Conservation (phyloP, 2,888 invertebrate genomes). For the Perizoma affinitatum region DNA sequence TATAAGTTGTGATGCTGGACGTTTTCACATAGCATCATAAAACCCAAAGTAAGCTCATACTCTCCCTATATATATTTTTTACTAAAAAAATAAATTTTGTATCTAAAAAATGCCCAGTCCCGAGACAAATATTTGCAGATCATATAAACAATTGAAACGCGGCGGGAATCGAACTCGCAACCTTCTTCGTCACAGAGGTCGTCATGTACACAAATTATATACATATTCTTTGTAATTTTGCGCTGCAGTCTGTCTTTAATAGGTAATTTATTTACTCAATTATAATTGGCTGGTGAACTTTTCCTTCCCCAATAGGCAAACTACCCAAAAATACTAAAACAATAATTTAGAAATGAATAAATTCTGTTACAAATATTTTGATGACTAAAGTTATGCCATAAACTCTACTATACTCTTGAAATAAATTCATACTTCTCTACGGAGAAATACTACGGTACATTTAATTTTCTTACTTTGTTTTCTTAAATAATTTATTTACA, state of each 20-base stretch:
- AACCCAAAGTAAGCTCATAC: too few species aligned
- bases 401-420: slow-evolving; percentile 19
- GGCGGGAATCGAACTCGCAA: too few species aligned
- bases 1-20: too few species aligned
- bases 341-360: slow-evolving; percentile 50
- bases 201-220: neutral
- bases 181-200: too few species aligned
- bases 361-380: slow-evolving; percentile 18
- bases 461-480: slow-evolving; percentile 9
- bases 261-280: neutral
- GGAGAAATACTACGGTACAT: neutral
- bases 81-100: too few species aligned
- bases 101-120: too few species aligned
- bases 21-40: too few species aligned
- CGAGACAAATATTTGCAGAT: too few species aligned
- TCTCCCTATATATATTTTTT: too few species aligned
- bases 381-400: slow-evolving; percentile 21
- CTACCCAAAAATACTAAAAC: slow-evolving; percentile 9
- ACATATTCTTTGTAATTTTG: neutral
- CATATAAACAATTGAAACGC: too few species aligned
- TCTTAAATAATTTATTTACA: neutral
- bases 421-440: slow-evolving; percentile 10
- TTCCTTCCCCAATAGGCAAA: slow-evolving; percentile 6
- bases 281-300: neutral
- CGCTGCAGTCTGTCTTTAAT: neutral